Evolutionary conservation across 2,888 invertebrate genomes (phyloP).

Genomic region (Drosophila mimetica): DNA sequence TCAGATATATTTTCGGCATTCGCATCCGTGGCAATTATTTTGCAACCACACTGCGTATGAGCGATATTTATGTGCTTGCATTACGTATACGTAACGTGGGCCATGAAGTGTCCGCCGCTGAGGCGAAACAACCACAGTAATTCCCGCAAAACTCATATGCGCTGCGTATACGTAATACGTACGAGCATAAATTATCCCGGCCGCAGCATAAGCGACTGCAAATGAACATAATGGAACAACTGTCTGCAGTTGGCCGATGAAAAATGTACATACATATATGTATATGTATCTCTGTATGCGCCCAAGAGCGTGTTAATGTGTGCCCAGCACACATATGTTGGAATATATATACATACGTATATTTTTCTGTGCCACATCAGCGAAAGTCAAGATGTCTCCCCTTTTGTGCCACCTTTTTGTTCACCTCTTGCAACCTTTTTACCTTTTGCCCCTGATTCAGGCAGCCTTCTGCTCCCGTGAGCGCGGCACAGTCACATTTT

Average conservation of each 20-base stretch:
- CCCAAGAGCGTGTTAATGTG: conserved; percentile 40
- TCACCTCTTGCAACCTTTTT: conserved; percentile 33
- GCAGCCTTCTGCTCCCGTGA: conserved; percentile 16
- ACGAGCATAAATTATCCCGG: conserved; percentile 44
- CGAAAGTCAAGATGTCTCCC: conserved; percentile 60
- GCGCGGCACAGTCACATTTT: conserved; percentile 57
- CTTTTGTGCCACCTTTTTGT: conserved; percentile 10
- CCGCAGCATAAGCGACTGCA: conserved; percentile 47
- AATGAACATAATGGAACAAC: conserved; percentile 50
- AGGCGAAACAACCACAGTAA: conserved; percentile 31
- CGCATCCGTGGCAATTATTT: conserved; percentile 8
- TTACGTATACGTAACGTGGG: conserved; percentile 26
- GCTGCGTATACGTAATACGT: conserved; percentile 54
- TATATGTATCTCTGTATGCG: not conserved
- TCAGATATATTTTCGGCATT: not conserved
- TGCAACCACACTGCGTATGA: conserved; percentile 42
- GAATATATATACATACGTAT: conserved; percentile 3
- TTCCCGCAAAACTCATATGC: conserved; percentile 28
- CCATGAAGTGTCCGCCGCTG: conserved; percentile 11
- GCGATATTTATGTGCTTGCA: conserved; percentile 37
- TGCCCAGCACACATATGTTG: conserved; percentile 23
- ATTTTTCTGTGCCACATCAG: conserved; percentile 28
- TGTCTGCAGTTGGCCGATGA: conserved; percentile 41
- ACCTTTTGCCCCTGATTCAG: conserved; percentile 44
- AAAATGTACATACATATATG: conserved; percentile 12